A percentile compares a stretch with the other conserved stretches of the same genome.
Conservation (phyloP, 2,113 vertebrate species). For the Heterotilapia buettikoferi region DNA sequence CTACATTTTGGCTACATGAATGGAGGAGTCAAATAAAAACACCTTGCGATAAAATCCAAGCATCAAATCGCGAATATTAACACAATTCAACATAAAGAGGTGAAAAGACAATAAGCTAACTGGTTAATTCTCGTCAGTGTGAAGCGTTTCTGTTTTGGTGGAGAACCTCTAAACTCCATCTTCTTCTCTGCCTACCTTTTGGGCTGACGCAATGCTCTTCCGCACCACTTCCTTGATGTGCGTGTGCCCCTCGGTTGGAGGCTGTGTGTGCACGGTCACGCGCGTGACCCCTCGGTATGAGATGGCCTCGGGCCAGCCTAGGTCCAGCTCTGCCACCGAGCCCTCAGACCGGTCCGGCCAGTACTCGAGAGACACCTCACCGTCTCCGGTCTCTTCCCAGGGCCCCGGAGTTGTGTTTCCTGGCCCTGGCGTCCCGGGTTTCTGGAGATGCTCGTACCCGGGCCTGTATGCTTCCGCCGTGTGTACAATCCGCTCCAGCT, state of each 20-base stretch:
- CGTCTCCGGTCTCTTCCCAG: conserved; percentile 54
- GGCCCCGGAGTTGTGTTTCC: conserved; percentile 40
- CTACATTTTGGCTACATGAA: neutral
- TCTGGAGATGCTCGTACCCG: conserved; percentile 71
- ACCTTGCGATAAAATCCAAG: neutral
- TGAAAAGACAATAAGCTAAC: neutral
- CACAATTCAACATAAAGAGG: neutral
- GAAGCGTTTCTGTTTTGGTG: neutral
- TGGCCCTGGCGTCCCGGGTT: conserved; percentile 1
- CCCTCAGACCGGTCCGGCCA: conserved; percentile 93
- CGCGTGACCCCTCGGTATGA: conserved; percentile 92
- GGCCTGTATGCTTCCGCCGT: conserved; percentile 81
- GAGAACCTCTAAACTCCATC: neutral
- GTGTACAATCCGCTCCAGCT: conserved; percentile 75
- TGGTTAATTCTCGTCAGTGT: neutral
- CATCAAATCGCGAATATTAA: neutral
- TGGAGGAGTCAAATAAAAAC: neutral
- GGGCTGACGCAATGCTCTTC: conserved; percentile 87
- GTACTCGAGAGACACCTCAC: conserved; percentile 83
- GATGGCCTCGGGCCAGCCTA: conserved; percentile 88
- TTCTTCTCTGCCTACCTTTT: conserved; percentile 75
- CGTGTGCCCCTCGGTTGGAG: conserved; percentile 81
- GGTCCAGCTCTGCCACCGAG: conserved; percentile 88
- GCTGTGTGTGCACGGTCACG: conserved; percentile 90
- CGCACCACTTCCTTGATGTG: conserved; percentile 97